phyloP scores from a whole-genome alignment of 2,888 invertebrate species.

The Lycia hirtaria region DNA sequence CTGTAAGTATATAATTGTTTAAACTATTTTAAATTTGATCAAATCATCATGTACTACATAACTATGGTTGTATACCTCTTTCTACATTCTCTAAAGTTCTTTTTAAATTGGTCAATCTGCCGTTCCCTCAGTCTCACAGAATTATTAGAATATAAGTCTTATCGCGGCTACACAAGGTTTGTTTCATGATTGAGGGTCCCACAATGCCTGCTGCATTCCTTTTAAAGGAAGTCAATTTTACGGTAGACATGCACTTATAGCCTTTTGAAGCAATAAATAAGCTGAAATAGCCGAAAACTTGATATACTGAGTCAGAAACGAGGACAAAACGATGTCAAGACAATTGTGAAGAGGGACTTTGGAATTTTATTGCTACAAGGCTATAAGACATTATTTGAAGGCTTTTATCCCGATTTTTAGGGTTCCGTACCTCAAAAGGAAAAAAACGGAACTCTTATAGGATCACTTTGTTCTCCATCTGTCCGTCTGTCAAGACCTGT shows the following conservation, averaged over 20 bases:
- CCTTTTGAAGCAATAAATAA: slow-evolving; percentile 46
- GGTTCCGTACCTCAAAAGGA: no score
- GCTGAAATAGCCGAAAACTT: slow-evolving; percentile 33
- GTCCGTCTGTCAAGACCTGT: no score
- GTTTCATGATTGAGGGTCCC: slow-evolving; percentile 42
- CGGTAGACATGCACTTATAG: slow-evolving; percentile 59
- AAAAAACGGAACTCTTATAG: no score
- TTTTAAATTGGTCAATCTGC: slow-evolving; percentile 46
- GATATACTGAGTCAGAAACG: slow-evolving; percentile 20
- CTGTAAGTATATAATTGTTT: no score
- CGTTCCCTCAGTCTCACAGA: slow-evolving; percentile 46
- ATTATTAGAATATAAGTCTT: slow-evolving; percentile 50
- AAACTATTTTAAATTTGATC: no score
- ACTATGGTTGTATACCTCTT: neutral
- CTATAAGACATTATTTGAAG: no score
- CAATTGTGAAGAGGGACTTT: slow-evolving; percentile 22
- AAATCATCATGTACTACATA: no score
- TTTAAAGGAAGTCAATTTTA: slow-evolving; percentile 68
- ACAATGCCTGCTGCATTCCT: slow-evolving; percentile 60
- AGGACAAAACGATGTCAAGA: slow-evolving; percentile 1
- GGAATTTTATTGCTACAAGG: slow-evolving; percentile 21
- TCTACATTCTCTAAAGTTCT: slow-evolving; percentile 43
- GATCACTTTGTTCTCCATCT: no score
- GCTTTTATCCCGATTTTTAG: no score
- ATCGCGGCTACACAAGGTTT: slow-evolving; percentile 33